phyloP scores from a whole-genome alignment of 2,888 invertebrate species.

The Dasypolia templi region DNA sequence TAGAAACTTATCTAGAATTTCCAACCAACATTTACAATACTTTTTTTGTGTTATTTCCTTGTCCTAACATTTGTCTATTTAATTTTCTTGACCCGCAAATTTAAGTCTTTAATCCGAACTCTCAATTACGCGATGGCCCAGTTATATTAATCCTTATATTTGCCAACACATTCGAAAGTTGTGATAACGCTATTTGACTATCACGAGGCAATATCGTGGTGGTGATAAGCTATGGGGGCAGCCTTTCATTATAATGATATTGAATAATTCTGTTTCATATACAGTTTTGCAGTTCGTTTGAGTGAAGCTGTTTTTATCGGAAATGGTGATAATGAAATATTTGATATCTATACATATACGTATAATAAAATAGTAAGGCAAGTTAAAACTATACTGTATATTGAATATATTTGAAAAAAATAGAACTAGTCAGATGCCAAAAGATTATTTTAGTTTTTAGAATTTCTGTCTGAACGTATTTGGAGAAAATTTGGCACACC shows the following conservation, averaged over 20 bases:
- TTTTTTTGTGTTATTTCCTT: constrained; percentile 10
- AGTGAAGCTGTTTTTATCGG: neutral
- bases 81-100: constrained; percentile 12
- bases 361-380: neutral
- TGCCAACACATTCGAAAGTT: constrained; percentile 39
- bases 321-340: constrained; percentile 1
- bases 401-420: neutral
- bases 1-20: constrained; percentile 1
- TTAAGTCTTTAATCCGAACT: constrained; percentile 36
- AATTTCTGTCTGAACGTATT: neutral
- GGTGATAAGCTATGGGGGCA: constrained; percentile 50
- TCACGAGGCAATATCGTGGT: constrained; percentile 48
- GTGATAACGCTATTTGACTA: constrained; percentile 38
- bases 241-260: constrained; percentile 47
- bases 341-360: neutral
- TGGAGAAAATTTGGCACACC: neutral
- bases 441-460: no score
- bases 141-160: constrained; percentile 61
- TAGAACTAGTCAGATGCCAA: no score
- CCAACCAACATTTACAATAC: neutral
- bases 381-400: neutral
- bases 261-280: constrained; percentile 23
- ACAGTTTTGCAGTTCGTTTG: constrained; percentile 1
- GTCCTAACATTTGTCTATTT: constrained; percentile 26
- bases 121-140: constrained; percentile 57